phyloP scores from a whole-genome alignment of 2,113 vertebrate genomes.

The Eubucco bourcierii region DNA sequence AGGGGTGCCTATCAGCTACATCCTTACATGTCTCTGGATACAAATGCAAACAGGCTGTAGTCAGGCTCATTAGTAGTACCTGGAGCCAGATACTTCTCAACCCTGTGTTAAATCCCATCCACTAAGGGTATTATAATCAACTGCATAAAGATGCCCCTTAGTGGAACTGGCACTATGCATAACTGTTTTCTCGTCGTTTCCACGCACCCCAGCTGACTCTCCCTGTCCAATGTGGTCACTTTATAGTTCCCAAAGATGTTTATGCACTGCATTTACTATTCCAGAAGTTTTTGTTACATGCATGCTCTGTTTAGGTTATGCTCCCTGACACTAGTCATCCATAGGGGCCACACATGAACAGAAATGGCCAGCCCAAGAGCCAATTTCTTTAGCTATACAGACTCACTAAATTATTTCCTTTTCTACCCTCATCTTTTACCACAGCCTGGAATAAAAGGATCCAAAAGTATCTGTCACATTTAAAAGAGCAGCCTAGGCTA shows the following conservation, averaged over 20 bases:
- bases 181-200: not conserved
- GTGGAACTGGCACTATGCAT: not conserved
- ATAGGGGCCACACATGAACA: accelerated
- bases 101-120: not conserved
- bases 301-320: not conserved
- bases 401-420: not conserved
- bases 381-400: not conserved
- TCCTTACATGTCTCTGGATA: not conserved
- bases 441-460: not conserved
- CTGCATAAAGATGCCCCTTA: not conserved
- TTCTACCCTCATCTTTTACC: not conserved
- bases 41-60: not conserved
- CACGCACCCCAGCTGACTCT: not conserved
- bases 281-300: not conserved
- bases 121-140: not conserved
- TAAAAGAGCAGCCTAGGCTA: not conserved
- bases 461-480: not conserved
- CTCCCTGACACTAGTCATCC: not conserved
- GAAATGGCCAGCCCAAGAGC: not conserved
- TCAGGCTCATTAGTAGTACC: not conserved
- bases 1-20: not conserved
- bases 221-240: not conserved
- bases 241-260: not conserved
- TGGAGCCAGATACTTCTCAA: slow-evolving; percentile 1
- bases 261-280: not conserved